phyloP scores from a whole-genome alignment of 2,888 invertebrate genomes.

The Pandemis heparana region DNA sequence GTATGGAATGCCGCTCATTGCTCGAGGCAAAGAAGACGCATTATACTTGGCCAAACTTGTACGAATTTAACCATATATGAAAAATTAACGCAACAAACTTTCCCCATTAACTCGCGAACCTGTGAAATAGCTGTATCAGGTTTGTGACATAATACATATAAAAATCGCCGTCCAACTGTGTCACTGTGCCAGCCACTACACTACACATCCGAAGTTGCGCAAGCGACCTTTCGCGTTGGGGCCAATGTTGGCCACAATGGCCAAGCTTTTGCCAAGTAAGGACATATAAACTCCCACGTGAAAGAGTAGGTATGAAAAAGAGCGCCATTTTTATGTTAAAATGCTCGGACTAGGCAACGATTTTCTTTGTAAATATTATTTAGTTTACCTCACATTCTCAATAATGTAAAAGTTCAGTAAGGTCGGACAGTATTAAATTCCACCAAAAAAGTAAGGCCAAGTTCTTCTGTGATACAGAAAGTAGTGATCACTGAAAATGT shows the following conservation, averaged over 20 bases:
- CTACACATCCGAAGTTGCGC: slow-evolving; percentile 32
- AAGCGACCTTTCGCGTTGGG: slow-evolving; percentile 32
- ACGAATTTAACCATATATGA: not conserved
- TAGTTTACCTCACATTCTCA: too few species aligned
- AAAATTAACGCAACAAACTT: not conserved
- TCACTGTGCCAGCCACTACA: slow-evolving; percentile 38
- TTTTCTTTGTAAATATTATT: too few species aligned
- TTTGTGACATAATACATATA: slow-evolving; percentile 36
- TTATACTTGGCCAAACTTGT: not conserved
- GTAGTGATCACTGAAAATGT: too few species aligned
- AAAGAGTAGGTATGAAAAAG: too few species aligned
- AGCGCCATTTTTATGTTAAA: too few species aligned
- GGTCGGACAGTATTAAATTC: too few species aligned
- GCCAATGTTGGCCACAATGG: slow-evolving; percentile 7
- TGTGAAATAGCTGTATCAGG: slow-evolving; percentile 11
- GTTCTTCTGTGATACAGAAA: too few species aligned
- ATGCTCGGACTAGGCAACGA: too few species aligned
- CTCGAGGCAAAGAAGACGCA: not conserved
- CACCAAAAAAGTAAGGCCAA: too few species aligned
- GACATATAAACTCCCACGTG: not conserved
- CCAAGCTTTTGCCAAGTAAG: not conserved
- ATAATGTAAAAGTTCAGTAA: too few species aligned
- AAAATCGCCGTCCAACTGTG: slow-evolving; percentile 15
- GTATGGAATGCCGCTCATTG: too few species aligned
- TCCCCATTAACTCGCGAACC: slow-evolving; percentile 15